Evolutionary conservation across 2,113 vertebrate genomes (phyloP), one percentile per base, ranked within the genome.

Genomic region (Periophthalmus modestus): DNA sequence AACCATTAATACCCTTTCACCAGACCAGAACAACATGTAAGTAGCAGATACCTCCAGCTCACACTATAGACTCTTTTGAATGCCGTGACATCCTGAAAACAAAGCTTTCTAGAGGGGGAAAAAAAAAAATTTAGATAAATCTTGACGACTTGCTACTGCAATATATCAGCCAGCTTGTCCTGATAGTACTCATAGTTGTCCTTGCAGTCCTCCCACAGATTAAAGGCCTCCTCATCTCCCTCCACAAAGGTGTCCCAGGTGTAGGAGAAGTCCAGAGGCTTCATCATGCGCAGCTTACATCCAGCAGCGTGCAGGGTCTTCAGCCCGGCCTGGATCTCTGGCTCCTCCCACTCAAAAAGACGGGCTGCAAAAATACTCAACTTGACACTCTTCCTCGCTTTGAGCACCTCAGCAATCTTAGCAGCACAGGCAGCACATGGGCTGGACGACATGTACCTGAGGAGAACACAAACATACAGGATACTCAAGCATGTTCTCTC

Each of bases 231-330:
- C 0, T 96, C 94, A 39, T 98, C 96, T 5, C 93, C 94, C 79
- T 98, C 96, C 80, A 97, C 97, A 82, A 97, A 99, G 39, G 97
- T 96, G 89, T 97, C 93, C 97, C 97, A 99, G 43, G 93, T 90
- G 74, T 96, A 96, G 74, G 94, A 94, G 94, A 97, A 99, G 91
- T 99, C 97, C 85, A 96, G 91, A 72, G 95, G 95, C 91, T 97
- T 98, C 97, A 99, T 99, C 82, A 98, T 91, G 72, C 95, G 94
- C 68, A 99, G 86, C 63, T 95, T 95, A 85, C 96, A 98, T 74
- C 96, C 97, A 0, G 94, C 95, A 15, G 90, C 87, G n/a, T 92
- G 93, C 68, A 99, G 80, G 23, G 86, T 89, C 80, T 85, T 91
- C 46, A 99, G 92, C 0, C 95, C 95, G 0, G 82, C 91, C 85